Conservation (phyloP, 2,113 vertebrate species). For the Ammodytes dubius region DNA sequence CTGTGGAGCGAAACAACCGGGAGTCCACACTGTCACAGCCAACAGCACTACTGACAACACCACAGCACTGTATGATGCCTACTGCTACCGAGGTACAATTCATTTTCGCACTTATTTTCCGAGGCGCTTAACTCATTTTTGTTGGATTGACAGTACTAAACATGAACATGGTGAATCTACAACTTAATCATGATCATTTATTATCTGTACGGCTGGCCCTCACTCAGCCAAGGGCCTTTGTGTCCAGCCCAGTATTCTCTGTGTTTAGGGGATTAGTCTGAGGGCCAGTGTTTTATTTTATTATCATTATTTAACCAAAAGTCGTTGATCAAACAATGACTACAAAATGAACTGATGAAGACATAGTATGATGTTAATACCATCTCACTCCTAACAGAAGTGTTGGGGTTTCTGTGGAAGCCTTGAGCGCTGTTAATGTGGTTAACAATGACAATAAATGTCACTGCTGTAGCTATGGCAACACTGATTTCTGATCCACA, state of each 20-base stretch:
- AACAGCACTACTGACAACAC: slow-evolving; percentile 84
- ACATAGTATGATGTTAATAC: not conserved
- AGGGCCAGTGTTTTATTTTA: no score
- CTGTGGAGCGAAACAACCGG: slow-evolving; percentile 87
- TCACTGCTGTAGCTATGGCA: slow-evolving; percentile 71
- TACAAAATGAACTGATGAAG: not conserved
- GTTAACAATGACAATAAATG: slow-evolving; percentile 53
- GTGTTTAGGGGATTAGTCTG: no score
- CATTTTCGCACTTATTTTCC: no score
- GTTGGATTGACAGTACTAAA: not conserved
- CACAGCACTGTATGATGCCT: slow-evolving; percentile 86
- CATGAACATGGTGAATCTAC: not conserved
- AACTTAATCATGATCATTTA: not conserved
- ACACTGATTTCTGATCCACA: slow-evolving; percentile 52
- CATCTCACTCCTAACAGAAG: slow-evolving; percentile 16
- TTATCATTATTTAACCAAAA: no score
- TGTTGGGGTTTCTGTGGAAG: slow-evolving; percentile 14
- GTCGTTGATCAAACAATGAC: not conserved
- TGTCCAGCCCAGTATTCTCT: no score
- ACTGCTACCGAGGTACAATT: slow-evolving; percentile 91
- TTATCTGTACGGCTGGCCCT: no score
- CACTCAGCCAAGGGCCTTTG: no score
- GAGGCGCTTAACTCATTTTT: not conserved
- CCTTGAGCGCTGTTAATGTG: slow-evolving; percentile 26
- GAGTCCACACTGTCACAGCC: slow-evolving; percentile 87